Base-by-base conservation (phyloP, 1,140 invertebrate species). In the Drosophila willistoni region DNA sequence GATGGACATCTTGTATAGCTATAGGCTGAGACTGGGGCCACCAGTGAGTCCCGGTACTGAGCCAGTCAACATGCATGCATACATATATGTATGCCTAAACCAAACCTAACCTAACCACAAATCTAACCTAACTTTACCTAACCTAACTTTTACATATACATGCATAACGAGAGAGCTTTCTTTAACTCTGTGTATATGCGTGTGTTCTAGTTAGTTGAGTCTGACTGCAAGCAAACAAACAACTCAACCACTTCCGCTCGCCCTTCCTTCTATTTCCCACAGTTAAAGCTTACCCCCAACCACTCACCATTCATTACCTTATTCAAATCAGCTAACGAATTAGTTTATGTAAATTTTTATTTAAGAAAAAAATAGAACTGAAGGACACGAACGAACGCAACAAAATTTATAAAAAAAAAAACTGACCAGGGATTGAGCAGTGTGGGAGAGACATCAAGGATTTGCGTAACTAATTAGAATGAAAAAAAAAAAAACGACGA, bases 1-100 rank as follows among this genome's bases (percentile, higher is more conserved):
- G 91, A 92, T 56, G 91, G 91, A 10, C 91, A 92, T 71, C 86
- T 92, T 29, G 91, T 92, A 87, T 92, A 92, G 90, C 90, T 91
- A 73, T 91, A 91, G 90, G 90, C 86, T 47, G 71, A 60, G 76
- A 77, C 77, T 81, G 83, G 87, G 73, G 80, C 74, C 65, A 55
- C 55, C 66, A 69, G 54, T 60, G 77, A 79, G 68, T 67, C 85
- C 75, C 85, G 86, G 75, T 90, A 86, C 70, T 90, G 29, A 79
- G 34, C 62, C 66, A 54, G 68, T 61, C 34, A 42, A 41, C n/a
- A 61, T 1, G 55, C 51, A 60, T 51, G 33, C n/a, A 61, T 1
- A 42, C 51, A 60, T 51, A 42, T 54, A 19, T 29, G 29, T 29
- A 29, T 29, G 29, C 29, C 25, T 42, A 25, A 68, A 36, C 51